Conservation (phyloP, 2,797 vertebrate genomes). For the Galagoides demidoff region DNA sequence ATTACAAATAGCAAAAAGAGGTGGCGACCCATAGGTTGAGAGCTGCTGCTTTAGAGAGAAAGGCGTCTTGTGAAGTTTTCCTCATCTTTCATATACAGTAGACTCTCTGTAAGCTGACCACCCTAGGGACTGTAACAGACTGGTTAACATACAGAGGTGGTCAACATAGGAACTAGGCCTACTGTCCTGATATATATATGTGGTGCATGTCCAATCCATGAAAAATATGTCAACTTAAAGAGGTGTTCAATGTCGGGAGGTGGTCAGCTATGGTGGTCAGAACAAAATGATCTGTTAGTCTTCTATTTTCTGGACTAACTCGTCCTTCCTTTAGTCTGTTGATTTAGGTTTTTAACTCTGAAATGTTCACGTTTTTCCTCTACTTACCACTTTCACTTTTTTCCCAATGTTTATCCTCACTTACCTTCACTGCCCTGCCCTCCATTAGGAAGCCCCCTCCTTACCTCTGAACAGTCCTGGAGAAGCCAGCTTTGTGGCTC, state of each 20-base stretch:
- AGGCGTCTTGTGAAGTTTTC: not conserved
- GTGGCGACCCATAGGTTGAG: too few species aligned
- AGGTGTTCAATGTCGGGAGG: too few species aligned
- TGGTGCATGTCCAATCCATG: too few species aligned
- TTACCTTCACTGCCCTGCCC: not conserved
- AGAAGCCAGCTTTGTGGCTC: not conserved
- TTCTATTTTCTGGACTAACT: not conserved
- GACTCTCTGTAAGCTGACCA: too few species aligned
- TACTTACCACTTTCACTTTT: not conserved
- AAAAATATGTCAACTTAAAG: too few species aligned
- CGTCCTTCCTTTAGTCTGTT: not conserved
- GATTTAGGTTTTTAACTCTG: not conserved
- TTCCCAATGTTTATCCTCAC: not conserved
- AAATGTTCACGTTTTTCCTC: not conserved
- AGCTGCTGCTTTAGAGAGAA: not conserved
- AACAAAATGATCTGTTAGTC: not conserved
- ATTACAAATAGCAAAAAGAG: too few species aligned
- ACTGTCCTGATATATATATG: too few species aligned
- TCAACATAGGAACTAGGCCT: too few species aligned
- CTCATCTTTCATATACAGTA: accelerated
- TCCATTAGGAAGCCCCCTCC: not conserved
- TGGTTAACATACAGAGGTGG: too few species aligned
- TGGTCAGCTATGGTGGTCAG: too few species aligned
- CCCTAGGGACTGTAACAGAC: too few species aligned
- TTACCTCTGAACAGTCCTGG: not conserved